phyloP scores from a whole-genome alignment of 2,113 vertebrate species.

The Serilophus lunatus region DNA sequence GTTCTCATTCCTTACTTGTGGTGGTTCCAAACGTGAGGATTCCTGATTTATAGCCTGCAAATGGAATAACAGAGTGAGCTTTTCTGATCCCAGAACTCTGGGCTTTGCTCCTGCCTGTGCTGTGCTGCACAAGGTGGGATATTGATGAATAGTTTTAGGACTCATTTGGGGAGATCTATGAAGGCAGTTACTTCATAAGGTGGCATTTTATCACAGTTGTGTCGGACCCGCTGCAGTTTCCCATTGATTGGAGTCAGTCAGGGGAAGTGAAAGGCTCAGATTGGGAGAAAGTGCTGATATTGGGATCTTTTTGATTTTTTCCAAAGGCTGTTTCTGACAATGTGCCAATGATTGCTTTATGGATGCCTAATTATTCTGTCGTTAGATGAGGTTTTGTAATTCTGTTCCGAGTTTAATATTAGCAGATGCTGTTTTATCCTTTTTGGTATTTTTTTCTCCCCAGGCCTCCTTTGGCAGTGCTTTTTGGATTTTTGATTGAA shows the following conservation, averaged over 20 bases:
- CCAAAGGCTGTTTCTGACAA: neutral
- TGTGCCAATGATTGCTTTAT: neutral
- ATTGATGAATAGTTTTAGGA: constrained; percentile 67
- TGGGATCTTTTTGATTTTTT: neutral
- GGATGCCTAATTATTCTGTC: constrained; percentile 41
- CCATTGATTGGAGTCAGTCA: constrained; percentile 62
- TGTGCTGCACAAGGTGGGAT: neutral
- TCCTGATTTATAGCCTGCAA: constrained; percentile 41
- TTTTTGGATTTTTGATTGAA: constrained; percentile 1
- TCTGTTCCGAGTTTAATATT: neutral
- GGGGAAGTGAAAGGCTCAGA: neutral
- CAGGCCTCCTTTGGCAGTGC: neutral
- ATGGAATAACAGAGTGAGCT: constrained; percentile 20
- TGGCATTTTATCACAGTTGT: constrained; percentile 62
- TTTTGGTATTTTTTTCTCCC: neutral
- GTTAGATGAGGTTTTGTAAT: neutral
- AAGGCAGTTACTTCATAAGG: constrained; percentile 67
- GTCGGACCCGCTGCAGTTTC: constrained; percentile 50
- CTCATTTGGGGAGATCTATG: constrained; percentile 65
- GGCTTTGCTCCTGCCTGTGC: neutral
- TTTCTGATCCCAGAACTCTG: constrained; percentile 14
- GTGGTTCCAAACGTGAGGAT: neutral
- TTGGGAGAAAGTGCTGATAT: constrained; percentile 5
- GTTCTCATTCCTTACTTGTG: neutral
- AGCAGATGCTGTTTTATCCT: neutral